Percentiles rank a stretch among this genome's conserved stretches.
Conservation (phyloP, 2,113 vertebrate genomes). For the Heterocephalus glaber region DNA sequence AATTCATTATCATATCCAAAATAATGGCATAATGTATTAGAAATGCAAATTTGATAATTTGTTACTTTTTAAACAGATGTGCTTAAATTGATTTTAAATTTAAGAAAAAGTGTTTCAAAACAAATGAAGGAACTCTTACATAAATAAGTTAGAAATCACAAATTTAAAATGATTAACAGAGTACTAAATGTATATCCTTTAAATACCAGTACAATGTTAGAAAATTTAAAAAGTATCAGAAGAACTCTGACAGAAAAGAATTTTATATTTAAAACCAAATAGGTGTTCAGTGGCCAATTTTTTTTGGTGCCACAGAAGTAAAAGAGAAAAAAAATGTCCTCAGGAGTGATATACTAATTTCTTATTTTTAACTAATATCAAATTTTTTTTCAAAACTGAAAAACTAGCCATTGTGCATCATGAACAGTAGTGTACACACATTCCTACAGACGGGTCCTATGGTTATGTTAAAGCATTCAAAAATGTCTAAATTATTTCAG, state of each 20-base stretch:
- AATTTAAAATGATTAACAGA: not conserved
- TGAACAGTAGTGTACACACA: not conserved
- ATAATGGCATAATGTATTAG: not conserved
- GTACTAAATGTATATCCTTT: not conserved
- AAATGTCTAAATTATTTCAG: not conserved
- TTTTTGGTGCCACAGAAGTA: not conserved
- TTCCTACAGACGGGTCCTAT: not conserved
- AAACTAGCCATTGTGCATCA: not conserved
- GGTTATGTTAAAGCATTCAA: not conserved
- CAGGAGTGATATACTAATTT: not conserved
- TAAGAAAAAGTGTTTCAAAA: constrained; percentile 14
- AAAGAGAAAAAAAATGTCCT: not conserved
- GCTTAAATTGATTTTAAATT: not conserved
- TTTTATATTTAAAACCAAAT: not conserved
- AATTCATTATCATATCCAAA: not conserved
- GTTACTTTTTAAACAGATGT: not conserved
- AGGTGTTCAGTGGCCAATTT: not conserved
- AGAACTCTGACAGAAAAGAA: not conserved
- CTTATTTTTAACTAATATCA: not conserved
- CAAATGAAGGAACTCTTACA: not conserved
- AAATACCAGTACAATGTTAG: not conserved
- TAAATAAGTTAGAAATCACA: not conserved
- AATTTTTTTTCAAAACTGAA: not conserved
- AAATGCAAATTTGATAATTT: not conserved
- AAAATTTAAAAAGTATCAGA: not conserved